Evolutionary conservation across 2,888 invertebrate species (phyloP), one percentile per base, ranked within the genome.

Genomic region (Pseudococcus longispinus): DNA sequence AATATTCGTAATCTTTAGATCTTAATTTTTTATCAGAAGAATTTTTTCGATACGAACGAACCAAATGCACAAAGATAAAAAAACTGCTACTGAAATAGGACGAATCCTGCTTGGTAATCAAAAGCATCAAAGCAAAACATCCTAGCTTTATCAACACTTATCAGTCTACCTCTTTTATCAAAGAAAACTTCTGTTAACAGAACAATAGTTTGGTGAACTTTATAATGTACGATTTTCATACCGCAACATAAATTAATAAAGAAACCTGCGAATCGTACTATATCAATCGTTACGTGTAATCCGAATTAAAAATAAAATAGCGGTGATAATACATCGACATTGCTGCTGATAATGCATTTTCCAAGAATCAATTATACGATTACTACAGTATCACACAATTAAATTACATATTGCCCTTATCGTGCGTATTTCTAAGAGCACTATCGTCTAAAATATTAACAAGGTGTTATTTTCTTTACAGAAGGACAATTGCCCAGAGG

Each of bases 401-500:
- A 37, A 37, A 37, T 37, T 37, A 37, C 37, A 37, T 9, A 55
- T 55, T 23, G 23, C 11, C 15, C 23, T 60, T 60, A 60, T 60
- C 60, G 23, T 23, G 23, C 20, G 60, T 0, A 11, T 60, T 60
- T 60, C 60, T 9, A 9, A 60, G 23, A 60, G 60, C 23, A 23
- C 23, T 60, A 11, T 60, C 60, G 6, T 23, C 29, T 6, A 26
- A 65, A 65, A 26, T 6, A 70, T 23, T 60, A 60, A 23, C 0
- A 60, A 60, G 1, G 23, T 1, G 60, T 23, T 60, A 60, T 60
- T 60, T 70, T 70, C 26, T 70, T 70, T 88, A 55, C 92, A 96
- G 96, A 96, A 91, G 96, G 96, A 44, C 95, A 96, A 89, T 92
- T 96, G 89, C 94, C 96, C 8, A 95, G 94, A 90, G 95, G 95